These are phyloP conservation scores for Acrobasis consociella DNA, from an alignment of 2,888 invertebrate species.

Conservation along the genomic window DNA sequence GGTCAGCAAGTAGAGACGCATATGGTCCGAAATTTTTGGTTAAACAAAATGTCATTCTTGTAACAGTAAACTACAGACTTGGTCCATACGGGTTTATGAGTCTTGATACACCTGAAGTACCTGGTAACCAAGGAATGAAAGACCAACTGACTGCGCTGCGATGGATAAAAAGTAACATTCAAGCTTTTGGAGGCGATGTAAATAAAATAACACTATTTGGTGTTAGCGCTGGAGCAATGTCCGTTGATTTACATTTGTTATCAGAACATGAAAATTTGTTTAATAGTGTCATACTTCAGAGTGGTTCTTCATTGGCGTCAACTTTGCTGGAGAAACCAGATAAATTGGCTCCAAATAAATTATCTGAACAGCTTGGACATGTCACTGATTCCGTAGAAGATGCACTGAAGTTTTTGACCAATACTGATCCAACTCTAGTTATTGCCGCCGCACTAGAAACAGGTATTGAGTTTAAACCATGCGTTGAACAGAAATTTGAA, in stretches of 20 bases:
- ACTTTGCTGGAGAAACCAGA: slow-evolving; percentile 34
- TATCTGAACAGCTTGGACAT: slow-evolving; percentile 44
- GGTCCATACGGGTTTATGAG: slow-evolving; percentile 66
- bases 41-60: slow-evolving; percentile 48
- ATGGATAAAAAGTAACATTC: slow-evolving; percentile 58
- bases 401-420: slow-evolving; percentile 44
- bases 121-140: slow-evolving; percentile 62
- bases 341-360: slow-evolving; percentile 38
- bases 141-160: slow-evolving; percentile 54
- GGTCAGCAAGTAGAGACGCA: slow-evolving; percentile 37
- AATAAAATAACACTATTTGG: slow-evolving; percentile 54
- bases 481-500: slow-evolving; percentile 45
- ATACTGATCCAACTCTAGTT: slow-evolving; percentile 37
- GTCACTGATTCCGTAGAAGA: slow-evolving; percentile 38
- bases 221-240: slow-evolving; percentile 53
- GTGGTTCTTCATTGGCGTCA: slow-evolving; percentile 40
- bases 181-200: slow-evolving; percentile 54
- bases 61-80: slow-evolving; percentile 51
- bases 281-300: slow-evolving; percentile 47
- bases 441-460: slow-evolving; percentile 37
- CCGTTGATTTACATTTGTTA: slow-evolving; percentile 50
- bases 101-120: slow-evolving; percentile 51
- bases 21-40: slow-evolving; percentile 50
- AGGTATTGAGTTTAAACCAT: slow-evolving; percentile 36
- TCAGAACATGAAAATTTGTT: slow-evolving; percentile 44